Evolutionary conservation across 2,113 vertebrate species (phyloP), one percentile per base, ranked within the genome.

Genomic region (Erinaceus europaeus): DNA sequence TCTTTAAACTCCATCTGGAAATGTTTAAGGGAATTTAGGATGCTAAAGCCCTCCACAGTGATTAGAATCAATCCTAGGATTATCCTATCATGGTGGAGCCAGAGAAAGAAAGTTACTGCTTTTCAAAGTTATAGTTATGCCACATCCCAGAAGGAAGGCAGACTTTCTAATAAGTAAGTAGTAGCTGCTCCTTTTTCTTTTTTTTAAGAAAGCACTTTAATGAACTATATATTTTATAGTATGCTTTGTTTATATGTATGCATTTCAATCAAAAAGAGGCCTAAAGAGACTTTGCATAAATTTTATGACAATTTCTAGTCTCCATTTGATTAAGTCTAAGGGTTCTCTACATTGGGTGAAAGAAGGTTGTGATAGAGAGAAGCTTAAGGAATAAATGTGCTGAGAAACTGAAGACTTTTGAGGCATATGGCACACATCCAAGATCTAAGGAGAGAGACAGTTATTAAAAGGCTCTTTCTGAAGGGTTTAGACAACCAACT

Each of bases 1-100:
- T n/a, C 32, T 78, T 83, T 89, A 86, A 82, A 86, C 15, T 69
- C 52, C 38, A 86, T 57, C 23, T 89, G 83, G 77, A 79, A 79
- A 83, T 64, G 38, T 34, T 89, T 81, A 86, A 68, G 65, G 89
- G 86, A 53, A 62, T 5, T 29, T 15, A 67, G 42, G 57, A 48
- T 2, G 29, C 14, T 27, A 57, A 82, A 52, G 6, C 20, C 17
- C 9, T 71, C 32, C 53, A 44, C 5, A 29, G 27, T 48, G 67
- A 87, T 62, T 80, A 68, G 74, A 57, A 13, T 64, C 84, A 84
- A 83, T 68, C 74, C 78, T 38, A 11, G 5, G 53, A 80, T 75
- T 88, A 79, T 68, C 29, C 27, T 61, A 55, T 48, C 38, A 25
- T 13, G 46, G 32, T 55, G 29, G 36, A 84, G 69, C 14, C 67